These are phyloP conservation scores for Synergus itoensis DNA, from an alignment of 2,888 invertebrate species.

Conservation along the genomic window DNA sequence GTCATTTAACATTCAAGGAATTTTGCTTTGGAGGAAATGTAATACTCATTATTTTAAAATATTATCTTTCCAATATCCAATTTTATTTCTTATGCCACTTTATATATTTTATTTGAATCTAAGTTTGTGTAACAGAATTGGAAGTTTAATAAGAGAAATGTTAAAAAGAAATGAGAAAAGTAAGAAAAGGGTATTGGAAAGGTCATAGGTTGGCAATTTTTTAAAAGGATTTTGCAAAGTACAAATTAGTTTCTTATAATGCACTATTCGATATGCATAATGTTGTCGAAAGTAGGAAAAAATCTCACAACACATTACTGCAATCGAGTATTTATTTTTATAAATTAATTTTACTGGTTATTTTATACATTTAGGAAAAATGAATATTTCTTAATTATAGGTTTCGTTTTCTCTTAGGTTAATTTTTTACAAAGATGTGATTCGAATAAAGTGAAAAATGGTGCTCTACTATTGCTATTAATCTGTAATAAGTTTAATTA, in stretches of 20 bases:
- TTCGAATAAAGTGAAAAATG: not conserved
- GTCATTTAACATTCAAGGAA: not conserved
- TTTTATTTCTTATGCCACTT: not conserved
- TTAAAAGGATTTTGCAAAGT: slow-evolving; percentile 10
- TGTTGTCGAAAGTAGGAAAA: not conserved
- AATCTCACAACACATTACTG: not conserved
- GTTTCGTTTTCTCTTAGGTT: not conserved
- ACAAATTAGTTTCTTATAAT: slow-evolving; percentile 23
- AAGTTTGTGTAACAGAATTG: too few relatives aligned
- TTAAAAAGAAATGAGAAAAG: not conserved
- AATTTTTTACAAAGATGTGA: not conserved
- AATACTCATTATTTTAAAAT: not conserved
- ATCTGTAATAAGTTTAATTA: not conserved
- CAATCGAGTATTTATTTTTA: not conserved
- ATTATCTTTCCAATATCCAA: not conserved
- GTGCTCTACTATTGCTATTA: not conserved
- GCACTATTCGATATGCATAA: not conserved
- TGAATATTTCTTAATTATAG: not conserved
- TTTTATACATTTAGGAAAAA: not conserved
- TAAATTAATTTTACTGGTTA: not conserved
- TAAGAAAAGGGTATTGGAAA: slow-evolving; percentile 1
- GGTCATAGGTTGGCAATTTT: not conserved
- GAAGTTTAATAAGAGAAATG: not conserved
- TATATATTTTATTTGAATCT: not conserved
- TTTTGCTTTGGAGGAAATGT: not conserved